phyloP scores from a whole-genome alignment of 1,140 invertebrate genomes.

The Paralvinella palmiformis region DNA sequence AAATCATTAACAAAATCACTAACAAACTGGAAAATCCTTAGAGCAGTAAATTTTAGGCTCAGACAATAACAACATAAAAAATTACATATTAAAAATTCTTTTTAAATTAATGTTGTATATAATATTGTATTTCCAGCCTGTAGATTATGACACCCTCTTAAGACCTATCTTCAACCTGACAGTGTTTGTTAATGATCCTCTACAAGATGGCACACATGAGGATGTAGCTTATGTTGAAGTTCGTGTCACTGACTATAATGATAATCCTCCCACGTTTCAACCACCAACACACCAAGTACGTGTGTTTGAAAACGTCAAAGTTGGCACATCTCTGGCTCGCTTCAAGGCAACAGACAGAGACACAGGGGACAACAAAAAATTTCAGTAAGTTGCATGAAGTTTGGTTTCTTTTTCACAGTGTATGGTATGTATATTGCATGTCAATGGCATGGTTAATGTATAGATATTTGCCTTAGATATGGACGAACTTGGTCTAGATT shows the following conservation, averaged over 20 bases:
- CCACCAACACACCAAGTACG: slow-evolving; percentile 61
- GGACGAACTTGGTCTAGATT: too few relatives aligned
- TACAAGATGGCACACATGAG: slow-evolving; percentile 1
- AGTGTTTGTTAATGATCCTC: slow-evolving; percentile 18
- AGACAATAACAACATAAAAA: too few relatives aligned
- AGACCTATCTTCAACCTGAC: slow-evolving; percentile 18
- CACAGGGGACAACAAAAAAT: slow-evolving; percentile 55
- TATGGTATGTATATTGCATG: too few relatives aligned
- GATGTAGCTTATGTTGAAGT: slow-evolving; percentile 17
- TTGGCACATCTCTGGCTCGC: slow-evolving; percentile 83
- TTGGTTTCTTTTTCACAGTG: too few relatives aligned
- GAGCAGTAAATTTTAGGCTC: too few relatives aligned
- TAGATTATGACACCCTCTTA: slow-evolving; percentile 17
- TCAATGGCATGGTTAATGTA: too few relatives aligned
- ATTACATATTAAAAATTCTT: too few relatives aligned
- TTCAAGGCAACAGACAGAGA: slow-evolving; percentile 92
- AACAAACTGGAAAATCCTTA: too few relatives aligned
- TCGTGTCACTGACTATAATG: slow-evolving; percentile 17
- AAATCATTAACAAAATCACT: too few relatives aligned
- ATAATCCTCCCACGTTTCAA: slow-evolving; percentile 61
- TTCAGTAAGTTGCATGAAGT: slow-evolving; percentile 68
- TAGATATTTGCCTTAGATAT: too few relatives aligned
- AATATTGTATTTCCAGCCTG: slow-evolving; percentile 9
- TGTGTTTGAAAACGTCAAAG: slow-evolving; percentile 81
- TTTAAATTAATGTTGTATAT: too few relatives aligned